phyloP scores from a whole-genome alignment of 2,888 invertebrate species.

The Chymomyza caudatula region DNA sequence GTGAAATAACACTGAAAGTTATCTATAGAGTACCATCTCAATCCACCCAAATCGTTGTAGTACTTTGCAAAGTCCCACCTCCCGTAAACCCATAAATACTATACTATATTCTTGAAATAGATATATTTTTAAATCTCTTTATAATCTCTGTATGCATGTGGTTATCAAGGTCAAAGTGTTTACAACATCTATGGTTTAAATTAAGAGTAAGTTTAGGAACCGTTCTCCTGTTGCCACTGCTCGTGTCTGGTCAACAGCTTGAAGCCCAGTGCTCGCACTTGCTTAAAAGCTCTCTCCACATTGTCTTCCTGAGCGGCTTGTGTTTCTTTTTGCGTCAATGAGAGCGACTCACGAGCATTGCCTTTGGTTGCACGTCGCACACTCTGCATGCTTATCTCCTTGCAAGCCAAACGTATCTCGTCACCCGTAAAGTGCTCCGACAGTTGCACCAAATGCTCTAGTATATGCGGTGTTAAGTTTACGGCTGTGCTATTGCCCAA shows the following conservation, averaged over 20 bases:
- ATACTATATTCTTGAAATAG: no score
- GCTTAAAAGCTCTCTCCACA: slow-evolving; percentile 68
- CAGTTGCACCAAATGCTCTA: slow-evolving; percentile 79
- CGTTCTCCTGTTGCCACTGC: slow-evolving; percentile 83
- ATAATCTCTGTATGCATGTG: no score
- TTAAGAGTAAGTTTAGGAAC: slow-evolving; percentile 76
- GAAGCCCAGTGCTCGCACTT: slow-evolving; percentile 79
- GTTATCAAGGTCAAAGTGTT: no score
- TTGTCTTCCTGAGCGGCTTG: slow-evolving; percentile 21
- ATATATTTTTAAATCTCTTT: no score
- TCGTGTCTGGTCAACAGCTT: slow-evolving; percentile 80
- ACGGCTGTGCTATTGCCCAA: slow-evolving; percentile 71
- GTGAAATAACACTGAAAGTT: no score
- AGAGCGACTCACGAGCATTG: neutral
- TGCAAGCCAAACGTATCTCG: slow-evolving; percentile 91
- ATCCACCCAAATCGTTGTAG: no score
- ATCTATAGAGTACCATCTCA: no score
- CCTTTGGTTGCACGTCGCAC: slow-evolving; percentile 80
- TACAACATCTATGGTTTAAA: no score
- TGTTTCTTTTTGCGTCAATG: slow-evolving; percentile 29
- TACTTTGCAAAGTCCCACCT: no score
- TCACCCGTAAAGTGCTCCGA: slow-evolving; percentile 92
- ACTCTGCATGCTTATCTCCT: slow-evolving; percentile 91
- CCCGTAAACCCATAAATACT: no score
- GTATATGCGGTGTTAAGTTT: slow-evolving; percentile 45